Percentiles rank a stretch among this genome's conserved stretches.
These are phyloP conservation scores for Drosophila equinoxialis DNA, from an alignment of 1,140 invertebrate genomes.

Conservation along the genomic window DNA sequence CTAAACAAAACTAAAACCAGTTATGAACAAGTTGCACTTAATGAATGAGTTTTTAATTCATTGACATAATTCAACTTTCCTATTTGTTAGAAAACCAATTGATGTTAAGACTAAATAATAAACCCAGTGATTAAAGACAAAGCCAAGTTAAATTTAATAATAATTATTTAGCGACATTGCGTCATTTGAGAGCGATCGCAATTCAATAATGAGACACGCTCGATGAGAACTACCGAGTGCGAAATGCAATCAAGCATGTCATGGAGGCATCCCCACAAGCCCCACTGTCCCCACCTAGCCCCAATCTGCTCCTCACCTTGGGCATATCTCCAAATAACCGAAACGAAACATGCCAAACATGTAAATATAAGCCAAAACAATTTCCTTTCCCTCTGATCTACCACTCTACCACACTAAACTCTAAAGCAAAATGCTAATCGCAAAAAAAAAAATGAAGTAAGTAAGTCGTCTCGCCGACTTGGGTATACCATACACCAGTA, in stretches of 20 bases:
- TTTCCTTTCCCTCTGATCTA: background rate
- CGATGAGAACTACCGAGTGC: background rate
- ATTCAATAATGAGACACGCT: slow-evolving; percentile 4
- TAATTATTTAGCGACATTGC: slow-evolving; percentile 17
- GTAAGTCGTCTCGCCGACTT: too few species aligned
- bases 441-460: too few species aligned
- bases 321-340: background rate
- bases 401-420: background rate
- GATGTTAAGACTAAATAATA: too few species aligned
- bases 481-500: too few species aligned
- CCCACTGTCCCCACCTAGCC: too few species aligned
- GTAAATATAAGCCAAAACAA: background rate
- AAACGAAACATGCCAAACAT: slow-evolving; percentile 9
- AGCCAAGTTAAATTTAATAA: too few species aligned
- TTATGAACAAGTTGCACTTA: too few species aligned
- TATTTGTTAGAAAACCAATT: too few species aligned
- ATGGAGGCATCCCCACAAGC: background rate
- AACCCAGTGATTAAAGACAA: too few species aligned
- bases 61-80: too few species aligned
- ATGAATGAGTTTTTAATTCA: too few species aligned
- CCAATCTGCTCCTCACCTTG: background rate
- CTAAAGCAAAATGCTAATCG: slow-evolving; percentile 8
- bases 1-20: too few species aligned
- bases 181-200: slow-evolving; percentile 21
- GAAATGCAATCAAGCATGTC: background rate